Evolutionary conservation across 2,113 vertebrate genomes (phyloP), one percentile per base, ranked within the genome.

Genomic region (Acrocephalus kingi): DNA sequence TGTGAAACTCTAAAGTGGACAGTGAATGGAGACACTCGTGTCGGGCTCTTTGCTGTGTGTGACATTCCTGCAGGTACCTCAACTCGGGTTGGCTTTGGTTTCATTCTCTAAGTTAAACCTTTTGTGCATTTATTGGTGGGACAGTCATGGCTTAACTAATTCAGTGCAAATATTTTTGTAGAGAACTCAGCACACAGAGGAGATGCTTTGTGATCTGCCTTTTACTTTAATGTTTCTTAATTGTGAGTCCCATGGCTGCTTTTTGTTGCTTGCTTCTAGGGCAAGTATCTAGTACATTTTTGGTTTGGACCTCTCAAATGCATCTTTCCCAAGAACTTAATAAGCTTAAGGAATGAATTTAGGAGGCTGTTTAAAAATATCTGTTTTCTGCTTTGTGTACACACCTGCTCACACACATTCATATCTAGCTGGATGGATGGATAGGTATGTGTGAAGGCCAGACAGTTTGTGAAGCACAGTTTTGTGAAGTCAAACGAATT

Each of bases 1-100:
- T 99, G 99, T 43, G 99, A 99, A 96, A 99, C 99, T 9, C 99
- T 99, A 49, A 99, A 99, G 94, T 99, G 99, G 99, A 99, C 99
- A 4, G 99, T 99, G 78, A 98, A 99, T 7, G 99, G 99, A 6
- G 99, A 99, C 97, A 99, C 99, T 0, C 98, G 99, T 3, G 99
- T 99, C 8, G 99, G 99, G 22, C 97, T 99, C 56, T 99, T 99
- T 16, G 99, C 99, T 2, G 97, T 99, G 92, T 99, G 99, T 5
- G 99, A 99, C 95, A 98, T 99, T 82, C 99, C 99, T 52, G 98
- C 98, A 98, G 99, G 99, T 99, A 93, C 71, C 13, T 23, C 28
- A 30, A 21, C 51, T 77, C 12, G 0, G 8, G 2, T 4, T 67
- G 67, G 8, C 10, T 71, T 59, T 15, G 19, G 1, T 24, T 77